Evolutionary conservation across 64 coral and sea anemone species (phyloP).

Genomic region (Porites lutea): DNA sequence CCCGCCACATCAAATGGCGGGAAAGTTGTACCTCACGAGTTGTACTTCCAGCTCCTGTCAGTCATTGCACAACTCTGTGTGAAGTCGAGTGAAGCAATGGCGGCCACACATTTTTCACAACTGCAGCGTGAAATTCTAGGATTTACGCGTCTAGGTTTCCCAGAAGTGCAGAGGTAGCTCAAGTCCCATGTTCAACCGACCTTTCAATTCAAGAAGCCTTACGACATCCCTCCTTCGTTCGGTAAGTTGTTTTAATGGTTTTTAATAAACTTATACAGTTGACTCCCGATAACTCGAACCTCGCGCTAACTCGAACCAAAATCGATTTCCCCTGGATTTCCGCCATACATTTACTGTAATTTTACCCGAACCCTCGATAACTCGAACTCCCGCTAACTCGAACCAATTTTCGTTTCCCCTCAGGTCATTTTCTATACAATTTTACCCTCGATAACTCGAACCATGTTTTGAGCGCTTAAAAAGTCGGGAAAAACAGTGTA

Average conservation of each 20-base stretch:
- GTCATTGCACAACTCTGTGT: background rate
- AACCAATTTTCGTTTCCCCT: too few species aligned
- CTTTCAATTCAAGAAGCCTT: slow-evolving; percentile 6
- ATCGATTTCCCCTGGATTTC: too few species aligned
- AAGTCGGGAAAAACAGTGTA: too few species aligned
- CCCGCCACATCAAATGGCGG: slow-evolving; percentile 28
- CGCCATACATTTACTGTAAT: too few species aligned
- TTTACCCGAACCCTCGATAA: too few species aligned
- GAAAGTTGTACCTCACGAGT: slow-evolving; percentile 38
- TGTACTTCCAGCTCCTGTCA: slow-evolving; percentile 26
- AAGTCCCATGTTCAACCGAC: background rate
- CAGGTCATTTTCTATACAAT: too few species aligned
- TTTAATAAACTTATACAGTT: too few species aligned
- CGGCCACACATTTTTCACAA: slow-evolving; percentile 3
- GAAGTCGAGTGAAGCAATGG: slow-evolving; percentile 8
- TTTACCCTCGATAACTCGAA: too few species aligned
- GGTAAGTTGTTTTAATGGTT: background rate
- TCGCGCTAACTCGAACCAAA: too few species aligned
- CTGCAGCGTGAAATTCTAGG: slow-evolving; percentile 1
- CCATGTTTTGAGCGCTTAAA: too few species aligned
- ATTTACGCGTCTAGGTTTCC: slow-evolving; percentile 14
- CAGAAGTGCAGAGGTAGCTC: background rate
- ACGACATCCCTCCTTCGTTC: background rate
- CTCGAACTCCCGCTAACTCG: too few species aligned
- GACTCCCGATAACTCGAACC: too few species aligned